Percentiles rank a stretch among this genome's conserved stretches.
These are phyloP conservation scores for Poeciliopsis turrubarensis DNA, from an alignment of 2,113 vertebrate species.

Conservation along the genomic window DNA sequence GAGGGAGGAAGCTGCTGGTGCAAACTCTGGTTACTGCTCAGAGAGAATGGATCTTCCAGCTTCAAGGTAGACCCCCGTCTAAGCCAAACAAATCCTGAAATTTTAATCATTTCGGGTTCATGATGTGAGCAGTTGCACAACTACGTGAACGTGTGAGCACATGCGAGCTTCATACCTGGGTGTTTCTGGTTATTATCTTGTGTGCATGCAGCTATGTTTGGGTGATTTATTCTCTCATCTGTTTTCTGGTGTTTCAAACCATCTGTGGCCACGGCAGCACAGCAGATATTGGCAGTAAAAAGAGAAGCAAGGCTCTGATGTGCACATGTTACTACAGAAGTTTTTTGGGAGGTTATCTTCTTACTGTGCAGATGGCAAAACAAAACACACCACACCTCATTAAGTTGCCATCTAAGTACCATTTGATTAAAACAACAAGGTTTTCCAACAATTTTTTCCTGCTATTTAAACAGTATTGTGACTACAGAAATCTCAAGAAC, in stretches of 20 bases:
- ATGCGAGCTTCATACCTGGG: constrained; percentile 17
- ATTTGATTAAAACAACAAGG: not conserved
- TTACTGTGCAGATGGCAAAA: constrained; percentile 30
- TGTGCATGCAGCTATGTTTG: not conserved
- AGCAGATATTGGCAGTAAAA: constrained; percentile 42
- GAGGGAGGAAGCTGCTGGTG: constrained; percentile 30
- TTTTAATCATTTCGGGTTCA: constrained; percentile 43
- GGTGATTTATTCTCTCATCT: constrained; percentile 21
- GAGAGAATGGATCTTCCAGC: constrained; percentile 42
- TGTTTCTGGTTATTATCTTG: constrained; percentile 8
- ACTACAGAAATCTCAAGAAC: not conserved
- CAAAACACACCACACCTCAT: constrained; percentile 20
- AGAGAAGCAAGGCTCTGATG: constrained; percentile 22
- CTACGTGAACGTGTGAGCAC: constrained; percentile 14
- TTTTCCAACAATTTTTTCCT: not conserved
- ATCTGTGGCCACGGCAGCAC: constrained; percentile 45
- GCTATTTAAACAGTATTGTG: not conserved
- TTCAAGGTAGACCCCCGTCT: constrained; percentile 12
- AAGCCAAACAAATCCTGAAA: not conserved
- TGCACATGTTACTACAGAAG: constrained; percentile 25
- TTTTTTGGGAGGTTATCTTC: constrained; percentile 4
- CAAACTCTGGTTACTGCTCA: constrained; percentile 43
- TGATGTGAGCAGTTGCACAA: constrained; percentile 30
- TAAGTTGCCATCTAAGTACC: not conserved
- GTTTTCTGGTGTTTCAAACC: constrained; percentile 31